A percentile compares a stretch with the other conserved stretches of the same genome.
phyloP scores from a whole-genome alignment of 2,113 vertebrate species.

The zebrafish (Danio rerio) region DNA sequence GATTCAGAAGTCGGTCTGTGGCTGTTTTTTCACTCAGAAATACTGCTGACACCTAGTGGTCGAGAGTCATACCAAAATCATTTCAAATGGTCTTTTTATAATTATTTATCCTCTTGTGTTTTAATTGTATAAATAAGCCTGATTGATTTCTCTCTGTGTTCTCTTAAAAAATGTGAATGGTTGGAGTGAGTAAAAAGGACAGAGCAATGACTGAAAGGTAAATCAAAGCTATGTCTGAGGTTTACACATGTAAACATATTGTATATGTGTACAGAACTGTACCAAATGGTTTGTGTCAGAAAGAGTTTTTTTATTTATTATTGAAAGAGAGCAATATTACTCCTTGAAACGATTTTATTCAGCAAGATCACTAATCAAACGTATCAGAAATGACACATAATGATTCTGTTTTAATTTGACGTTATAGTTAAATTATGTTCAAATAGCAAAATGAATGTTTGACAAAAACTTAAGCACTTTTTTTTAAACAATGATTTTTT shows the following conservation, averaged over 20 bases:
- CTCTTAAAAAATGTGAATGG: not conserved
- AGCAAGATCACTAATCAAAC: too few relatives aligned
- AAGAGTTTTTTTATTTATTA: too few relatives aligned
- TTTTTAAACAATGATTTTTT: too few relatives aligned
- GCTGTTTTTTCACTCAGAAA: not conserved
- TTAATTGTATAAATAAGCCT: not conserved
- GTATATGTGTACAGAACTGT: too few relatives aligned
- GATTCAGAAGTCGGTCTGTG: not conserved
- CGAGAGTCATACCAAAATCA: not conserved
- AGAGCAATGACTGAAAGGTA: not conserved
- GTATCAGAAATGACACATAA: too few relatives aligned
- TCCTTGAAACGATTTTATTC: too few relatives aligned
- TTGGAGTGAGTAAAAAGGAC: not conserved
- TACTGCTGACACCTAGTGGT: slow-evolving; percentile 51
- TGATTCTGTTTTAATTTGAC: too few relatives aligned
- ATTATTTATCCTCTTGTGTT: not conserved
- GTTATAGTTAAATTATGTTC: too few relatives aligned
- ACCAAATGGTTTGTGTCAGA: too few relatives aligned
- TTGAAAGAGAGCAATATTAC: too few relatives aligned
- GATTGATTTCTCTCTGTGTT: not conserved
- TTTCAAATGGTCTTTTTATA: not conserved
- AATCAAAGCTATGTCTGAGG: not conserved
- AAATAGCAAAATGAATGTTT: too few relatives aligned
- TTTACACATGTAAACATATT: not conserved
- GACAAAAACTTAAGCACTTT: too few relatives aligned